These are phyloP conservation scores for Agrochola litura DNA, from an alignment of 2,888 invertebrate genomes.

Conservation along the genomic window DNA sequence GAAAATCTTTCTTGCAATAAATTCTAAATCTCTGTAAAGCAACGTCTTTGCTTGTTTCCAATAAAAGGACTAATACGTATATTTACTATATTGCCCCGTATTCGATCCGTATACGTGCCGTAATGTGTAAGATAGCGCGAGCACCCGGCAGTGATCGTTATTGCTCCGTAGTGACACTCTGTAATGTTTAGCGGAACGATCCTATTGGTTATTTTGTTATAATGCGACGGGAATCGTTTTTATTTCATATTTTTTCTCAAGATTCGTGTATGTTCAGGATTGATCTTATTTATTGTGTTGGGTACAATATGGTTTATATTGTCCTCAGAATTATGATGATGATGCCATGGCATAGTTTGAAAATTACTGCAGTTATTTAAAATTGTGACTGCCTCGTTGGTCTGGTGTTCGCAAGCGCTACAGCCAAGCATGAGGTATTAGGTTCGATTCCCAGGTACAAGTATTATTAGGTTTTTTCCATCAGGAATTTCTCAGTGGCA, in stretches of 20 bases:
- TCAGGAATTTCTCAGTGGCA: not conserved
- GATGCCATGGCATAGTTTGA: not conserved
- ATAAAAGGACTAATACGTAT: slow-evolving; percentile 37
- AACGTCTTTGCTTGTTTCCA: slow-evolving; percentile 1
- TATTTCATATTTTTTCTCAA: not conserved
- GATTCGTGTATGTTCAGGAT: too few relatives aligned
- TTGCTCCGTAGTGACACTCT: slow-evolving; percentile 27
- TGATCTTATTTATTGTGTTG: too few relatives aligned
- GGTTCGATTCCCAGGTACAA: not conserved
- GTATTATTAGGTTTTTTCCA: not conserved
- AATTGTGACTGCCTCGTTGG: too few relatives aligned
- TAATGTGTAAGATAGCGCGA: slow-evolving; percentile 48
- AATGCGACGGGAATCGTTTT: not conserved
- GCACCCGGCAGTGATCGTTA: slow-evolving; percentile 49
- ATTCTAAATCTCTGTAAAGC: slow-evolving; percentile 26
- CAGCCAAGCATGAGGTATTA: not conserved
- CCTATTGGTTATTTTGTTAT: slow-evolving; percentile 13
- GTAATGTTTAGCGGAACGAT: slow-evolving; percentile 41
- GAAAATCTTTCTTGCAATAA: slow-evolving; percentile 8
- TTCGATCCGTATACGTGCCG: slow-evolving; percentile 11
- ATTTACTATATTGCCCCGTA: slow-evolving; percentile 25
- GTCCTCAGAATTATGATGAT: not conserved
- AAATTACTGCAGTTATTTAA: not conserved
- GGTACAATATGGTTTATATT: too few relatives aligned
- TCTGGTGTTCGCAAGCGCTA: not conserved